Conservation (phyloP, 2,113 vertebrate species). For the Lophochroa leadbeateri region DNA sequence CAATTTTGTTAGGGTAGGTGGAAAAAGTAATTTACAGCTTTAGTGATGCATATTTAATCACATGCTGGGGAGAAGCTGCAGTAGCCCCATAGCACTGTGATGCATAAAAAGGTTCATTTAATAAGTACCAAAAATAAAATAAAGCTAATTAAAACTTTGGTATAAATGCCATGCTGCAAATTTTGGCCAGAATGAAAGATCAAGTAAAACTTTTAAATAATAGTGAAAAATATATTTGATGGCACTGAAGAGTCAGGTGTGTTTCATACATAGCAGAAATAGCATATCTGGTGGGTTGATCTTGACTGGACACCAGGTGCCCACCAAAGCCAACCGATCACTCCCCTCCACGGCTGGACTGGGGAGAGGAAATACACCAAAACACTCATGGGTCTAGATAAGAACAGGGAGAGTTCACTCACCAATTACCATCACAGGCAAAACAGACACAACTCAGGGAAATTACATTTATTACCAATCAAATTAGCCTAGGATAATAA, state of each 20-base stretch:
- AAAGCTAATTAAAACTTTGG: slow-evolving; percentile 1
- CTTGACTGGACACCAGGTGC: neutral
- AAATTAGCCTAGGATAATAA: neutral
- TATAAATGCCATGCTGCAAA: slow-evolving; percentile 7
- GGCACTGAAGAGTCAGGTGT: neutral
- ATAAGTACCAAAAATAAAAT: slow-evolving; percentile 13
- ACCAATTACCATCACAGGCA: rapidly evolving
- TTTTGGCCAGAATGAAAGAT: neutral
- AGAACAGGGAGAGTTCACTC: neutral
- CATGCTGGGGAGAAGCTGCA: neutral
- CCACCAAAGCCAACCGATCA: neutral
- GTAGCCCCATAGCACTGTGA: neutral
- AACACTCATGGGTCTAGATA: neutral
- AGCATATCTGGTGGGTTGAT: neutral
- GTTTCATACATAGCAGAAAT: neutral
- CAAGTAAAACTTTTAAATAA: neutral
- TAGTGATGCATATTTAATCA: neutral
- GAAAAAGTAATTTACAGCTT: slow-evolving; percentile 8
- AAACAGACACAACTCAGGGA: neutral
- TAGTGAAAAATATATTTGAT: neutral
- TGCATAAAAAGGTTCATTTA: neutral
- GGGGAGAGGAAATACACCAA: rapidly evolving
- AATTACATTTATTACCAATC: neutral
- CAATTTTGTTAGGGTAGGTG: neutral
- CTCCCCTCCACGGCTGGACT: neutral